A percentile compares a stretch with the other conserved stretches of the same genome.
These are phyloP conservation scores for Drosophila obscura DNA, from an alignment of 1,140 invertebrate genomes.

Conservation along the genomic window DNA sequence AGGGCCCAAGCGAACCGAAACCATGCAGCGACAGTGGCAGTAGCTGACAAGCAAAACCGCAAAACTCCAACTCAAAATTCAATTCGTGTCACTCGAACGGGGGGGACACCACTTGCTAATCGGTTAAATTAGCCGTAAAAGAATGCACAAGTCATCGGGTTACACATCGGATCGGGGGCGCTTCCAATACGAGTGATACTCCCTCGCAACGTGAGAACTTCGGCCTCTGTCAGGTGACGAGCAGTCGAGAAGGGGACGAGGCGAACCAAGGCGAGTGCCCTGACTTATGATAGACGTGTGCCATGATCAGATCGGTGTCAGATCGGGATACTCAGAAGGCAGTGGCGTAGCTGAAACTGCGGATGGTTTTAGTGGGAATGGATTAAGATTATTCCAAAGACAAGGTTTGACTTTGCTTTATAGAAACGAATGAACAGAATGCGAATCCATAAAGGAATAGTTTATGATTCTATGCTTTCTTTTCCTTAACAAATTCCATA, in stretches of 20 bases:
- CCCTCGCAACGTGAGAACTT: constrained; percentile 77
- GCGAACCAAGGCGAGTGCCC: constrained; percentile 13
- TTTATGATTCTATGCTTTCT: too few relatives aligned
- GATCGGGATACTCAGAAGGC: background rate
- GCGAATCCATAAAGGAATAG: too few relatives aligned
- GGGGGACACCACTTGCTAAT: constrained; percentile 65
- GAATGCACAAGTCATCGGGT: constrained; percentile 75
- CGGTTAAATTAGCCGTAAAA: constrained; percentile 80
- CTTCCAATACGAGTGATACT: constrained; percentile 34
- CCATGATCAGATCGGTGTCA: constrained; percentile 57
- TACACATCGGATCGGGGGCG: constrained; percentile 32
- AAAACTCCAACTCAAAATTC: constrained; percentile 49
- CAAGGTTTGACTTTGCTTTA: too few relatives aligned
- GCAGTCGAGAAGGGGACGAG: constrained; percentile 9
- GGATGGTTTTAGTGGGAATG: too few relatives aligned
- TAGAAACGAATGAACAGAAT: too few relatives aligned
- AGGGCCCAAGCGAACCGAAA: constrained; percentile 41
- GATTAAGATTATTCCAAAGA: too few relatives aligned
- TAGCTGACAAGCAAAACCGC: constrained; percentile 40
- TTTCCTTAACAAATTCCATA: too few relatives aligned
- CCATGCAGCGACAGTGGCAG: constrained; percentile 48
- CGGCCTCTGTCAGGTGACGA: constrained; percentile 36
- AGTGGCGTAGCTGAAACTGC: constrained; percentile 17
- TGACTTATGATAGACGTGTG: constrained; percentile 76
- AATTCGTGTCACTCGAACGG: constrained; percentile 45